Base-by-base conservation (phyloP, 2,113 vertebrate species). In the Peromyscus polionotus region DNA sequence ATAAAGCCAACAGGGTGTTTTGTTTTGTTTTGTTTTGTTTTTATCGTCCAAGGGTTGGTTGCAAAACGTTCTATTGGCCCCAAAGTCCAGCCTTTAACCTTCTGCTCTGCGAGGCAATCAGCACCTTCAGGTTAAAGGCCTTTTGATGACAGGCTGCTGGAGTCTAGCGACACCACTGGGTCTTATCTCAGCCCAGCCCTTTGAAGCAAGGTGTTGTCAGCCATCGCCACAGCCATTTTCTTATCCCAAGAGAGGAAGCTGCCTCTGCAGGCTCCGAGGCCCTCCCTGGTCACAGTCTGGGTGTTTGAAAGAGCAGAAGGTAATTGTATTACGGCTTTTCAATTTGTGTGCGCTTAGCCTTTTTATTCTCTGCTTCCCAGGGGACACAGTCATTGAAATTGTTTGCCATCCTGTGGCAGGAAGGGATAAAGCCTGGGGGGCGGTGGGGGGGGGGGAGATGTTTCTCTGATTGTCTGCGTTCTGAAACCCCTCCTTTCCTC, bases 301-400 rank as follows among this genome's bases (percentile, higher is more conserved):
- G 8, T 93, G 83, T 96, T 20, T 81, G 85, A 94, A 96, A 81
- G 19, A 45, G 63, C 75, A 59, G 92, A 42, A 88, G 59, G 86
- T 95, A 96, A 96, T 65, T 96, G 93, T 96, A 93, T 96, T 94
- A 88, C 63, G 86, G 84, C 70, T 97, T 96, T 95, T 98, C 95
- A 80, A 67, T 87, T 95, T 97, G 89, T 91, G 57, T 70, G 91
- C 59, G 59, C 7, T 70, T 54, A 31, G 72, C 84, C 81, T 95
- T 68, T 95, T 98, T 70, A 88, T 76, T 90, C 36, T n/a, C 0
- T 72, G 11, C 89, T 96, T 97, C 95, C 79, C 89, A 45, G 91
- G 90, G 63, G 63, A 94, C 45, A 48, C 88, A 83, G 86, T 95
- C 95, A 96, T 85, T 97, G 94, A 97, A 97, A 94, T 88, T 83